Base-by-base conservation (phyloP, 1,140 invertebrate genomes). In the Listronotus oregonensis region DNA sequence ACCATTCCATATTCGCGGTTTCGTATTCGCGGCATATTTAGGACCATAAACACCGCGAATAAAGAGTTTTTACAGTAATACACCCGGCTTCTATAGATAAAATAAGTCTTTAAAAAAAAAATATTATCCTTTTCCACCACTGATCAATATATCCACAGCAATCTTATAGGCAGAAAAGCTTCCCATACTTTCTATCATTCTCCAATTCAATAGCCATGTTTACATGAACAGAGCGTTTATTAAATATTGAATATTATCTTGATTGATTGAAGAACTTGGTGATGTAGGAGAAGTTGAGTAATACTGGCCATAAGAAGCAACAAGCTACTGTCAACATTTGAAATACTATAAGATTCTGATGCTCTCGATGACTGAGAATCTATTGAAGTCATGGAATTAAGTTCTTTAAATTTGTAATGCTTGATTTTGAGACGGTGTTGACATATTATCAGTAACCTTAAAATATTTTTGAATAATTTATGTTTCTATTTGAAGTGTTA, bases 91-190 rank as follows among this genome's bases (percentile, higher is more conserved):
- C 5, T 27, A 27, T 27, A 3, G 1, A 27, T 27, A 27, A 27
- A 27, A 27, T 27, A 27, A 27, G 21, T 27, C 2, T 3, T 3
- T 27, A 27, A 27, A n/a, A n/a, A n/a, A 27, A 27, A 27, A 27
- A 3, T 27, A 27, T 27, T 12, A 46, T 65, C 73, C 72, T 72
- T 81, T 81, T 8, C 77, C 74, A 32, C 81, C 77, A 56, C 68
- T 70, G 0, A 82, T 65, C 46, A 83, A 66, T 50, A 81, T 70
- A 62, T 82, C 81, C 54, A 83, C 80, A 14, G 81, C 82, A 27
- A 67, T 69, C 70, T 82, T 83, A 63, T 82, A 83, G 0, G 72
- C 75, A 49, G 64, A 65, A 81, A 80, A 4, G 82, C 81, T 39
- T 79, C 74, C 51, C 73, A 70, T 81, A 83, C 49, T 81, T 75